Conservation (phyloP, 2,888 invertebrate genomes). For the Mactromeris polynyma region DNA sequence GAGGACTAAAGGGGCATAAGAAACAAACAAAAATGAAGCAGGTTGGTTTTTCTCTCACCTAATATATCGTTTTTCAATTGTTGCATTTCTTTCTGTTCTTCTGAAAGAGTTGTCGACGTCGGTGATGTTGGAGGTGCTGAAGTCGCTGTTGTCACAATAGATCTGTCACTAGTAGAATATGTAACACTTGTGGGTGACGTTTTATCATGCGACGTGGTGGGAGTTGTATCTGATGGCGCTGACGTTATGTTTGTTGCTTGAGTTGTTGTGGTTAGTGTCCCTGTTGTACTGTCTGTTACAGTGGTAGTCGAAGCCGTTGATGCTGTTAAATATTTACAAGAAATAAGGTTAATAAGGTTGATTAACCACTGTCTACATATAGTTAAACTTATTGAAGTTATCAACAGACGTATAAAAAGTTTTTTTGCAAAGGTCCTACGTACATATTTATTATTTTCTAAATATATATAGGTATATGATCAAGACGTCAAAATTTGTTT, state of each 20-base stretch:
- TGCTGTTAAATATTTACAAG: background rate
- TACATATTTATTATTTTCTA: too few relatives aligned
- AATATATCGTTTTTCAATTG: conserved; percentile 13
- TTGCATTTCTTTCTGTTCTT: conserved; percentile 13
- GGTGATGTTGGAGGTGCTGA: background rate
- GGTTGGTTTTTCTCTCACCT: background rate
- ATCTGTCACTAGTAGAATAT: too few relatives aligned
- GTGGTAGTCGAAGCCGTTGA: background rate
- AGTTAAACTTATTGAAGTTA: too few relatives aligned
- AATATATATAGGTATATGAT: too few relatives aligned
- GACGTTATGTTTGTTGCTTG: background rate
- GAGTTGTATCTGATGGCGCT: background rate
- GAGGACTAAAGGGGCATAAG: too few relatives aligned
- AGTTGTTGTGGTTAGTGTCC: background rate
- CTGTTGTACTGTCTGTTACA: background rate
- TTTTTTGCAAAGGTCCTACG: too few relatives aligned
- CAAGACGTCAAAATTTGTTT: too few relatives aligned
- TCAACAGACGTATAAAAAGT: too few relatives aligned
- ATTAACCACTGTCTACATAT: too few relatives aligned
- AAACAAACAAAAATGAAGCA: background rate
- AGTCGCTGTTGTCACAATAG: background rate
- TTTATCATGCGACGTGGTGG: background rate
- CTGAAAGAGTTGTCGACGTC: background rate
- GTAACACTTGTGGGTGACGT: background rate
- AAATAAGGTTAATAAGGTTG: too few relatives aligned